Evolutionary conservation across 2,888 invertebrate species (phyloP).

Genomic region (Prosapia bicincta): DNA sequence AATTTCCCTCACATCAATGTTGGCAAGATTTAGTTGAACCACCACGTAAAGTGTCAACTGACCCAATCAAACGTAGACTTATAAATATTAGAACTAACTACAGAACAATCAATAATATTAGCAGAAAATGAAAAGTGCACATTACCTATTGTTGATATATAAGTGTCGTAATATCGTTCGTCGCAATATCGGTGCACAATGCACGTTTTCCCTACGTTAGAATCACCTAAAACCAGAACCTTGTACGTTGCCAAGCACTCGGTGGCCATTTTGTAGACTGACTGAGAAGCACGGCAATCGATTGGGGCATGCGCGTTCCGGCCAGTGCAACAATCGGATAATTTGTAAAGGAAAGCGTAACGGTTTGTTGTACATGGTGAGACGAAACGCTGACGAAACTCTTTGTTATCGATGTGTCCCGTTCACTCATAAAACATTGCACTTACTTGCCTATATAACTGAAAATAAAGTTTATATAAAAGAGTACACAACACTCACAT

Average conservation of each 20-base stretch:
- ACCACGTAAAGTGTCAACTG: not conserved
- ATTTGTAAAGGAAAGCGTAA: not conserved
- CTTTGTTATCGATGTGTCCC: no score
- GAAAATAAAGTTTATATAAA: no score
- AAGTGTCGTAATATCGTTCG: constrained; percentile 85
- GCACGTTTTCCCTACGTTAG: constrained; percentile 87
- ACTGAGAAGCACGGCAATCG: constrained; percentile 4
- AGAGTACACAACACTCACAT: no score
- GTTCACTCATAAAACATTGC: no score
- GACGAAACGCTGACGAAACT: no score
- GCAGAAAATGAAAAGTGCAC: no score
- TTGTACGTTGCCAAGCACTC: constrained; percentile 86
- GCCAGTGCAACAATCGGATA: not conserved
- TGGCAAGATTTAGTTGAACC: not conserved
- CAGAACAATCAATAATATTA: no score
- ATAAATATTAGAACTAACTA: no score
- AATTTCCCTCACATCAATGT: not conserved
- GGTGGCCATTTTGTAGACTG: constrained; percentile 20
- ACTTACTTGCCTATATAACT: no score
- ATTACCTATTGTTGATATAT: constrained; percentile 88
- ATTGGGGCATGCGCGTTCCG: not conserved
- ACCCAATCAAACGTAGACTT: no score
- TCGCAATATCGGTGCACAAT: constrained; percentile 88
- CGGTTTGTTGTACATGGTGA: no score
- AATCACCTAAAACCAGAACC: constrained; percentile 81